Conservation (phyloP, 1,140 invertebrate genomes). For the Protaetia brevitarsis region DNA sequence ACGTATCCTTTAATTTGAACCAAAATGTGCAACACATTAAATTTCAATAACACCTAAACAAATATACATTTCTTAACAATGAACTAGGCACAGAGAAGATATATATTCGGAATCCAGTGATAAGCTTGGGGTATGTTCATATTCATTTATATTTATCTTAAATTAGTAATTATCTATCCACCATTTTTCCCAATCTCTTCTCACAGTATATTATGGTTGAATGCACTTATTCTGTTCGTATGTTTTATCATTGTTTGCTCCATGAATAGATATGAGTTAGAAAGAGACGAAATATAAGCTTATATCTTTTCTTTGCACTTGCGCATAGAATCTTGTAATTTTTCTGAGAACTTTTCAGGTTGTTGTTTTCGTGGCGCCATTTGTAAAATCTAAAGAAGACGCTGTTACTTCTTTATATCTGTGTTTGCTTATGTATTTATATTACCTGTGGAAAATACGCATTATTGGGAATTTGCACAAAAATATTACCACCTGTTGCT, state of each 20-base stretch:
- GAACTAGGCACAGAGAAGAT: too few species aligned
- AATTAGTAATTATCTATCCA: too few species aligned
- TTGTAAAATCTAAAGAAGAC: conserved; percentile 45
- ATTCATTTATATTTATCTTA: too few species aligned
- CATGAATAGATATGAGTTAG: background rate
- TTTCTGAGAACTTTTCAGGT: conserved; percentile 20
- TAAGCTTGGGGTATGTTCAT: too few species aligned
- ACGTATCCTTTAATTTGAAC: too few species aligned
- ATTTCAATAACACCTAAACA: too few species aligned
- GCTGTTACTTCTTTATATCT: conserved; percentile 40
- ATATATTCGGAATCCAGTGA: too few species aligned
- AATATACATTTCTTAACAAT: too few species aligned
- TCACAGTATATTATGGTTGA: too few species aligned
- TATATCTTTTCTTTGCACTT: conserved; percentile 19
- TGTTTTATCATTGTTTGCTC: background rate
- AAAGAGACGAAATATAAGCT: background rate
- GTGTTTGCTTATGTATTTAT: background rate
- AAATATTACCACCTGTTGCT: conserved; percentile 20
- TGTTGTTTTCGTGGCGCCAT: conserved; percentile 46
- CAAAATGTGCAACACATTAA: too few species aligned
- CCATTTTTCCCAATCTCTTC: too few species aligned
- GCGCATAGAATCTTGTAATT: conserved; percentile 20
- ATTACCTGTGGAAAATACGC: background rate
- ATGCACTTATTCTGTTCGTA: too few species aligned
- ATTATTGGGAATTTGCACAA: background rate